phyloP scores from a whole-genome alignment of 1,140 invertebrate species.

The Saccostrea cuccullata region DNA sequence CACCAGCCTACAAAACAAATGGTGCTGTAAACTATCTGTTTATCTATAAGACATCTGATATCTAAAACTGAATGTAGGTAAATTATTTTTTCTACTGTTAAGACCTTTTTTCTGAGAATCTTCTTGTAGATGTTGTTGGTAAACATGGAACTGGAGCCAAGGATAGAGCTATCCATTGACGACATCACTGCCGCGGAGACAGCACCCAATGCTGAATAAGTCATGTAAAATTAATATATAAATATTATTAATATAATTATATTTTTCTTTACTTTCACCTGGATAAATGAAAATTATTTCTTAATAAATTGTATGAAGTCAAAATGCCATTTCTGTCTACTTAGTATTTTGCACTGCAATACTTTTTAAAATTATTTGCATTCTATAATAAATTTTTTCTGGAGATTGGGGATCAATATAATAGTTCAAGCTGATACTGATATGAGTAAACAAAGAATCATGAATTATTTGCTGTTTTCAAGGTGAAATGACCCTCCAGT shows the following conservation, averaged over 20 bases:
- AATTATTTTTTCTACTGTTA: too few species aligned
- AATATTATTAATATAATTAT: neutral
- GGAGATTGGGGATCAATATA: too few species aligned
- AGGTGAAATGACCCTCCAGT: too few species aligned
- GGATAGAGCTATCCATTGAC: slow-evolving; percentile 75
- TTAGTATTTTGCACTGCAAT: too few species aligned
- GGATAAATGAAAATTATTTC: neutral
- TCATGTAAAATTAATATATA: neutral
- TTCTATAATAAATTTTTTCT: too few species aligned
- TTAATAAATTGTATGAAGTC: neutral
- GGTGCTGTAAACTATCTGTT: neutral
- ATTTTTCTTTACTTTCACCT: too few species aligned
- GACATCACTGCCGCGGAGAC: slow-evolving; percentile 76
- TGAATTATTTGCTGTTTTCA: too few species aligned
- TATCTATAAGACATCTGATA: neutral
- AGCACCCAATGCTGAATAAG: slow-evolving; percentile 69
- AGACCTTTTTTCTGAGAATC: slow-evolving; percentile 64
- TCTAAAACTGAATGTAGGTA: neutral
- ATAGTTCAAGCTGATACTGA: too few species aligned
- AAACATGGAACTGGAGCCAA: slow-evolving; percentile 76
- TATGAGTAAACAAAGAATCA: too few species aligned
- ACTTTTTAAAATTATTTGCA: too few species aligned
- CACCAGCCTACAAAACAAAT: slow-evolving; percentile 65
- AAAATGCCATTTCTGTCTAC: too few species aligned
- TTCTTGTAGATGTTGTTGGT: slow-evolving; percentile 74